Conservation (phyloP, 2,797 vertebrate genomes). For the Petrocephalus sullivani region DNA sequence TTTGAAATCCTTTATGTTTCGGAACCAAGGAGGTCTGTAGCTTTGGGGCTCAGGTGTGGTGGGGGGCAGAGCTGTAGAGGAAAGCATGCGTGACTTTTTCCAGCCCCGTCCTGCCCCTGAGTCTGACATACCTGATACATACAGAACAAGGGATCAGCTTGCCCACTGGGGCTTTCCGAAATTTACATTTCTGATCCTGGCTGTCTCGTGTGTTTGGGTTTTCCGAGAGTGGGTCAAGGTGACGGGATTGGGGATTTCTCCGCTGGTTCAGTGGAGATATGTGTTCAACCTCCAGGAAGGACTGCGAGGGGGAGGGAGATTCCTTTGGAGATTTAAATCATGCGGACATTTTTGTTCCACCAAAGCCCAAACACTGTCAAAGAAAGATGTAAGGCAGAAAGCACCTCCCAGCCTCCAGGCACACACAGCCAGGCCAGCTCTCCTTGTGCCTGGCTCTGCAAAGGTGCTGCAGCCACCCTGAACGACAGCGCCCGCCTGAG, state of each 20-base stretch:
- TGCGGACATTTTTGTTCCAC: neutral
- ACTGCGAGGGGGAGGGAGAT: conserved; percentile 19
- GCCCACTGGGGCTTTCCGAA: neutral
- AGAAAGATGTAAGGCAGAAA: neutral
- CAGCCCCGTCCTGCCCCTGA: neutral
- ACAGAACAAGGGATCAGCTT: neutral
- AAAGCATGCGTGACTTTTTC: neutral
- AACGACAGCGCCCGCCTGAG: neutral
- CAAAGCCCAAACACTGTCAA: neutral
- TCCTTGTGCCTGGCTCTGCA: neutral
- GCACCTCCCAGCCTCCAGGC: neutral
- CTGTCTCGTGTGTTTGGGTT: neutral
- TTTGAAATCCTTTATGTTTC: neutral
- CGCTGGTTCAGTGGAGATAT: conserved; percentile 19
- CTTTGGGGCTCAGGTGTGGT: neutral
- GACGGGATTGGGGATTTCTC: neutral
- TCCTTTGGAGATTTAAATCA: conserved; percentile 41
- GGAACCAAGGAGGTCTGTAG: neutral
- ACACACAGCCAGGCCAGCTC: neutral
- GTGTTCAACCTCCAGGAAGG: neutral
- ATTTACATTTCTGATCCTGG: neutral
- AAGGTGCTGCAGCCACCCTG: neutral
- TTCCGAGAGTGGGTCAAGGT: neutral
- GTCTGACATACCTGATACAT: neutral
- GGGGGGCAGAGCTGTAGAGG: neutral